Base-by-base conservation (phyloP, 2,113 vertebrate genomes). In the Pachypanchax playfairii region DNA sequence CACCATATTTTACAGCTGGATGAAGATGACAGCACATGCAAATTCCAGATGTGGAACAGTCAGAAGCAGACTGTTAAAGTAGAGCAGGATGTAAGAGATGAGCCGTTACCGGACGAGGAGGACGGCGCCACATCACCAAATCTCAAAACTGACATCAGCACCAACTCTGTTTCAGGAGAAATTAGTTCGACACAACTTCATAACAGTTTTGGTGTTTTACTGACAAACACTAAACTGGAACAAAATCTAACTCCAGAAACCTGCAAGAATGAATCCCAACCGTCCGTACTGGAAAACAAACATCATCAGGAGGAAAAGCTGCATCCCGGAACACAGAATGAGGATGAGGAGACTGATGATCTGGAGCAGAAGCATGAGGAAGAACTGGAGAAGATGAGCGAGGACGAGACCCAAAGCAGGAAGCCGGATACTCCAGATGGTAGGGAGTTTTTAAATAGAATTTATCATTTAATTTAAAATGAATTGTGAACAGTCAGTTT, bases 231-330 rank as follows among this genome's bases (percentile, higher is more conserved):
- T 41, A 71, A 71, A 54, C 24, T 24, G 3, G 28, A 72, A 13
- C 26, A 29, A 22, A 11, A 17, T 5, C 21, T 22, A 4, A 7
- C 1, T 15, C 12, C 1, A 18, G 13, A 17, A 12, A 47, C 7
- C 10, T 1, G 17, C 1, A 24, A 65, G 26, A 35, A 58, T 4
- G 17, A 20, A 84, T 84, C 70, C 80, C 78, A 1, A n/a, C n/a
- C n/a, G n/a, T n/a, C n/a, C n/a, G 62, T 73, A 2, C 78, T 82
- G 1, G 57, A 87, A 65, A 46, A 79, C 4, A 78, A 79, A 33
- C 57, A 29, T 53, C 47, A 79, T 4, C 70, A 70, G 28, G 52
- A 75, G 10, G 24, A 58, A 36, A 18, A 15, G 28, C 5, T 6
- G 1, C 4, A 14, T 43, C 17, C n/a, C 7, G 9, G 8, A 6